Conservation (phyloP, 1,140 invertebrate genomes). For the Drosophila prosaltans region DNA sequence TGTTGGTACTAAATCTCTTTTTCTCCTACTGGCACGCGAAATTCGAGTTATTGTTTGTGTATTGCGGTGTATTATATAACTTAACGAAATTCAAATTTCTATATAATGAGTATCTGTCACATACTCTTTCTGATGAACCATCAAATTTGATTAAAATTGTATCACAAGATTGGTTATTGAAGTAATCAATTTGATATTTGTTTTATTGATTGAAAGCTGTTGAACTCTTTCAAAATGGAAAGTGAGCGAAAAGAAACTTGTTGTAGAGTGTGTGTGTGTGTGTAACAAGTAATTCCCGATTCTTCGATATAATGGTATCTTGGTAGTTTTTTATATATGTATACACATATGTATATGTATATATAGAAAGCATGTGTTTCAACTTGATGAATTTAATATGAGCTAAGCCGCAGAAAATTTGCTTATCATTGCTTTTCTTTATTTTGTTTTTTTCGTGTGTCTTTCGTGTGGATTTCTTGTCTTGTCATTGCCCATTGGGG, state of each 20-base stretch:
- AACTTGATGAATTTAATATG: constrained; percentile 39
- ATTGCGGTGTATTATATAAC: no score
- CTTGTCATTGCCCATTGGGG: constrained; percentile 69
- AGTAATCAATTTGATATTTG: constrained; percentile 1
- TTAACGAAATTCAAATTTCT: no score
- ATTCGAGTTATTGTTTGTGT: no score
- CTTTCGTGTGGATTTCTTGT: constrained; percentile 42
- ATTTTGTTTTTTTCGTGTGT: constrained; percentile 18
- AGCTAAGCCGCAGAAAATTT: constrained; percentile 59
- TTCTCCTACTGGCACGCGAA: no score
- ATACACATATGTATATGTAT: constrained; percentile 10
- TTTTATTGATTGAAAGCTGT: background rate
- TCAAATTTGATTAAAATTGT: background rate
- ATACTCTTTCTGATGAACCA: background rate
- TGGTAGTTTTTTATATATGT: constrained; percentile 29
- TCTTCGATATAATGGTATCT: background rate
- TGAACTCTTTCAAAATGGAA: background rate
- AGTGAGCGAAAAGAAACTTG: background rate
- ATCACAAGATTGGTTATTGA: background rate
- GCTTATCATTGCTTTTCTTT: constrained; percentile 74
- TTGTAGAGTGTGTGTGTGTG: background rate
- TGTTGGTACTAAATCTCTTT: no score
- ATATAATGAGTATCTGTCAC: no score
- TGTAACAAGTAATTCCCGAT: background rate
- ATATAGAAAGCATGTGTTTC: constrained; percentile 61